Evolutionary conservation across 2,888 invertebrate genomes (phyloP), one percentile per base, ranked within the genome.

Genomic region (Deilephila elpenor): DNA sequence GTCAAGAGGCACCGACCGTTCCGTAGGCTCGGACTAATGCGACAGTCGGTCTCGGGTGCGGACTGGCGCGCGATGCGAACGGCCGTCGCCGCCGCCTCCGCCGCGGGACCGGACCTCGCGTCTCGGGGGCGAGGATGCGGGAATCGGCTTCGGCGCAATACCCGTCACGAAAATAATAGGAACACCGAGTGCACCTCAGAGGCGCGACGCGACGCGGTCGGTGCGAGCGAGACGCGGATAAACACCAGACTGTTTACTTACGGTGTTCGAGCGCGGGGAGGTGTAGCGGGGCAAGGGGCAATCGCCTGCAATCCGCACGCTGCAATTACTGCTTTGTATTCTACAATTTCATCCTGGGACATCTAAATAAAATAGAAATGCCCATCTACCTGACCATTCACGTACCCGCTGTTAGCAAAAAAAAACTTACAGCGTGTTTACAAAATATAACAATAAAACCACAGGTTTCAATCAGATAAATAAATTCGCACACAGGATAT

Each of bases 141-240:
- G 94, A 93, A 93, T 93, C 92, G 93, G 92, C 92, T 94, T 94
- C 93, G 93, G 94, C 95, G 95, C 94, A 93, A 93, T 93, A 93
- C 94, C 93, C 93, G 94, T 94, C 94, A 94, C 94, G 93, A 94
- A 94, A 94, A 94, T 94, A 94, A 94, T 94, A 93, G 94, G 94
- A 94, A 93, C 93, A 90, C 91, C 89, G 93, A 94, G 93, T 94
- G 94, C 94, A 94, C 94, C 94, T 94, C 93, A 90, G 91, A 95
- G 95, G 93, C 95, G 92, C 93, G 94, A 92, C 91, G 87, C 93
- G 92, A 88, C 92, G 91, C 92, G 93, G 91, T 91, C 94, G 94
- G 94, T 93, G 94, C 86, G 93, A 93, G 94, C 93, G 94, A 94
- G 94, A 94, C 93, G 94, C 93, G 94, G 93, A 93, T 94, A 94